These are phyloP conservation scores for Myotis myotis DNA, from an alignment of 2,797 vertebrate species.

Conservation along the genomic window DNA sequence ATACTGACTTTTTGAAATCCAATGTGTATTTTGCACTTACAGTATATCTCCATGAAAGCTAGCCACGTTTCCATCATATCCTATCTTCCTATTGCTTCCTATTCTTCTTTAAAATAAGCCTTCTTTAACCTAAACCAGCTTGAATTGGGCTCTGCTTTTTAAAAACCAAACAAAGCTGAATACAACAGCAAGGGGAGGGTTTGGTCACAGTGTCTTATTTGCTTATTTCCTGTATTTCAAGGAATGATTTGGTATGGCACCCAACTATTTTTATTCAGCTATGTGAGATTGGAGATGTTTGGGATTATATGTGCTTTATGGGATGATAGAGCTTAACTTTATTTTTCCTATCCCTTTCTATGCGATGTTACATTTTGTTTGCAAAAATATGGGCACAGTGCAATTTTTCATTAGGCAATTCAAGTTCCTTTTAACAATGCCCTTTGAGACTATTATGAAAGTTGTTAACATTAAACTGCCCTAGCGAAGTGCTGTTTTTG, in stretches of 20 bases:
- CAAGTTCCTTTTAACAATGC: constrained; percentile 41
- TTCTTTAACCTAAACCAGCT: not conserved
- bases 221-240: not conserved
- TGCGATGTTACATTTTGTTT: not conserved
- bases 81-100: not conserved
- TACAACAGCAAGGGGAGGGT: not conserved
- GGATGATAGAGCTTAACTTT: not conserved
- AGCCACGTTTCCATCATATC: not conserved
- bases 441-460: constrained; percentile 54
- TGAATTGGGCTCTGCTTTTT: not conserved
- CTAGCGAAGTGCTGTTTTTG: constrained; percentile 40
- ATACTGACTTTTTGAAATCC: not conserved
- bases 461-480: constrained; percentile 55
- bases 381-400: constrained; percentile 22
- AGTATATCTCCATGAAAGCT: not conserved
- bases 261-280: not conserved
- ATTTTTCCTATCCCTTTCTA: constrained; percentile 3
- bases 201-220: not conserved
- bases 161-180: not conserved
- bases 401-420: constrained; percentile 40
- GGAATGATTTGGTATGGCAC: not conserved
- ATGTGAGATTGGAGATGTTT: not conserved
- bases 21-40: not conserved
- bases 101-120: not conserved
- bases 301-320: not conserved